These are phyloP conservation scores for Tachyglossus aculeatus DNA, from an alignment of 2,797 vertebrate genomes.

Conservation along the genomic window DNA sequence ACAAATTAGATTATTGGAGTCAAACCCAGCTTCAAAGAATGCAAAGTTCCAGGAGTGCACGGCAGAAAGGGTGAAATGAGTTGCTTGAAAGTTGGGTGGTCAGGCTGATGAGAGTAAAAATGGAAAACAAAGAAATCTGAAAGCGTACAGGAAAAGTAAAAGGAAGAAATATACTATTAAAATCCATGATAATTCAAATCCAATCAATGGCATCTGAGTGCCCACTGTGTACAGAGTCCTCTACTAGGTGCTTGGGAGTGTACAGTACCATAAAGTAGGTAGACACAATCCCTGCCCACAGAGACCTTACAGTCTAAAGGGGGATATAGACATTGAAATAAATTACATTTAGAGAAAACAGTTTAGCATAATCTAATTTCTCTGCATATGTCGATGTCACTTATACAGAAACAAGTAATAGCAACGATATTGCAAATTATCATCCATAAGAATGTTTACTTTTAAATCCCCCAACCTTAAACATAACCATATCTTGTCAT, in stretches of 20 bases:
- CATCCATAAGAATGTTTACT: conserved; percentile 39
- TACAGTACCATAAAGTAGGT: too few species aligned
- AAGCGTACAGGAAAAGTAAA: conserved; percentile 27
- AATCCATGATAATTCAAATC: conserved; percentile 22
- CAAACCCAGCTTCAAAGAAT: conserved; percentile 11
- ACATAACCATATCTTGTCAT: conserved; percentile 54
- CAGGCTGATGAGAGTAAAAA: conserved; percentile 14
- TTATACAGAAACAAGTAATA: background rate
- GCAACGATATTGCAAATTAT: conserved; percentile 15
- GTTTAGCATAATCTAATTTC: conserved; percentile 19
- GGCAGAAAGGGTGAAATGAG: conserved; percentile 12
- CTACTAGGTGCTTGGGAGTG: too few species aligned
- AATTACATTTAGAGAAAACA: too few species aligned
- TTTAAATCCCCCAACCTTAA: conserved; percentile 43
- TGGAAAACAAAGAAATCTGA: background rate
- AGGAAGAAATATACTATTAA: conserved; percentile 22
- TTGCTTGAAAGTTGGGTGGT: background rate
- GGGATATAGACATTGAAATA: too few species aligned
- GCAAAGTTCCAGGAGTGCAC: conserved; percentile 9
- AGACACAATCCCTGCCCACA: too few species aligned
- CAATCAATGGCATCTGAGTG: too few species aligned
- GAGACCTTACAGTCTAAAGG: too few species aligned
- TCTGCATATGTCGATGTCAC: conserved; percentile 11
- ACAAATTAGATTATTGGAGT: background rate
- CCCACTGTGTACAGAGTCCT: too few species aligned